A percentile compares a stretch with the other conserved stretches of the same genome.
These are phyloP conservation scores for Henicopernis longicauda DNA, from an alignment of 2,113 vertebrate genomes.

Conservation along the genomic window DNA sequence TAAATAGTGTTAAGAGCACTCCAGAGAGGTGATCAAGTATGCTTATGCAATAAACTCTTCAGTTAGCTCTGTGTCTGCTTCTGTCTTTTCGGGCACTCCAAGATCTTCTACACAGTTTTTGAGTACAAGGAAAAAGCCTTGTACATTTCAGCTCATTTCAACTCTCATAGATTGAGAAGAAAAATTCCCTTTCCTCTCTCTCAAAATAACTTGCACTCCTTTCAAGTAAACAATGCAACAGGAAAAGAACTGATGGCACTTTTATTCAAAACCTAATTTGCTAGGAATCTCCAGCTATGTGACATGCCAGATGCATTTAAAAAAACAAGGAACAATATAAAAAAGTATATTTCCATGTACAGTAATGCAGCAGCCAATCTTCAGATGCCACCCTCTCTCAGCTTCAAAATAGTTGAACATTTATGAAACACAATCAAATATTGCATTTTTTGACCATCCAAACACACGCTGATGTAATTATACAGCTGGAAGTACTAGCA, in stretches of 20 bases:
- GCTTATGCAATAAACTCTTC: neutral
- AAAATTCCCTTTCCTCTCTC: neutral
- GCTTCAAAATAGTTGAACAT: neutral
- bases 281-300: neutral
- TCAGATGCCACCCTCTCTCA: neutral
- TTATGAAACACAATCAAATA: neutral
- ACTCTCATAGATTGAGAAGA: neutral
- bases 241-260: neutral
- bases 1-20: neutral
- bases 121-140: neutral
- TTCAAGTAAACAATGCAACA: neutral
- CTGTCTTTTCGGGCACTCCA: neutral
- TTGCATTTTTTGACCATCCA: neutral
- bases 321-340: neutral
- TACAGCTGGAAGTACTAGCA: neutral
- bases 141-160: neutral
- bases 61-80: neutral
- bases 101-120: neutral
- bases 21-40: neutral
- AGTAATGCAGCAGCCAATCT: neutral
- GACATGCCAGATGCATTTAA: neutral
- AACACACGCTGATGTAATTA: neutral
- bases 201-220: neutral
- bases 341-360: neutral
- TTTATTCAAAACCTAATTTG: neutral